These are phyloP conservation scores for Pseudorectes ferrugineus DNA, from an alignment of 2,113 vertebrate species.

Conservation along the genomic window DNA sequence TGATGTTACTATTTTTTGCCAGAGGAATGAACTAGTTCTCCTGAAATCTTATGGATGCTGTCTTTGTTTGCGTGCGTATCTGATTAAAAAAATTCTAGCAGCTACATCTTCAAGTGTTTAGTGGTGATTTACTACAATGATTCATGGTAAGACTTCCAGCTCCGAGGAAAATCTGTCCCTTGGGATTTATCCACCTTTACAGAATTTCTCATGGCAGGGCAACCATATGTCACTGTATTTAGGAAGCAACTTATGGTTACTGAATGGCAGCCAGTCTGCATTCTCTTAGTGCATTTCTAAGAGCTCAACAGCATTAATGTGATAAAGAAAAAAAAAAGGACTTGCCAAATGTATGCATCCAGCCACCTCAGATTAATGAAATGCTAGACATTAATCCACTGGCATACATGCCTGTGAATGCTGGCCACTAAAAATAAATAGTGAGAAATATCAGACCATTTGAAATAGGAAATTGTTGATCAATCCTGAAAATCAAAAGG, in stretches of 20 bases:
- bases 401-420: neutral
- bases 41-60: neutral
- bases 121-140: conserved; percentile 43
- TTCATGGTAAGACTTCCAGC: conserved; percentile 27
- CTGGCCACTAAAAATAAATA: neutral
- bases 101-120: neutral
- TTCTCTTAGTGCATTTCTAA: neutral
- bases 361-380: neutral
- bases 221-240: neutral
- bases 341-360: neutral
- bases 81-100: conserved; percentile 26
- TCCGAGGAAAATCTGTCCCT: conserved; percentile 20
- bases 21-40: conserved; percentile 33
- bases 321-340: neutral
- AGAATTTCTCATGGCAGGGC: conserved; percentile 10
- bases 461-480: neutral
- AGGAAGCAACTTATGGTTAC: neutral
- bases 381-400: neutral
- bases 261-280: neutral
- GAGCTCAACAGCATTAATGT: neutral
- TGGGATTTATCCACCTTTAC: conserved; percentile 31
- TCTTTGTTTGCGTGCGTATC: neutral
- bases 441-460: neutral
- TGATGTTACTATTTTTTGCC: conserved; percentile 27
- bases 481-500: neutral